Evolutionary conservation across 2,113 vertebrate species (phyloP).

Genomic region (Psittacus erithacus): DNA sequence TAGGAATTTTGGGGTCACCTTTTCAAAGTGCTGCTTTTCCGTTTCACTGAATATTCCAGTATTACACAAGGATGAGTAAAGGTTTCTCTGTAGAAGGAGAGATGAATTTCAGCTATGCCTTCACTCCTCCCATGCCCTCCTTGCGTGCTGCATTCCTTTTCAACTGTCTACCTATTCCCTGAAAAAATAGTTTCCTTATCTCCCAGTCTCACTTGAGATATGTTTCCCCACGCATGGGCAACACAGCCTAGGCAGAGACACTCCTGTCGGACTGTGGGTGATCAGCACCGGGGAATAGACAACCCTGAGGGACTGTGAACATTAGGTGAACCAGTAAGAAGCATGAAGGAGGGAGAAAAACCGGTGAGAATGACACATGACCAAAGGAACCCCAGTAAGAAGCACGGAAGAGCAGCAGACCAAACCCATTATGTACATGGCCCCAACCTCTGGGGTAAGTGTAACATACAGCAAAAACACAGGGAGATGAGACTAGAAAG

Average conservation of each 20-base stretch:
- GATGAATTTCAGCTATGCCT: neutral
- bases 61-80: neutral
- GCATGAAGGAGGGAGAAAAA: neutral
- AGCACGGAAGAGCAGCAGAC: neutral
- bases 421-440: fast-evolving
- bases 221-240: neutral
- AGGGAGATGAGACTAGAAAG: neutral
- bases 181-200: neutral
- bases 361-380: neutral
- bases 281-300: neutral
- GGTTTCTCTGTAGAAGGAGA: neutral
- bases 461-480: neutral
- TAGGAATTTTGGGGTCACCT: neutral
- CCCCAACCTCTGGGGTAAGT: neutral
- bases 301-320: neutral
- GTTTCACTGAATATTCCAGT: neutral
- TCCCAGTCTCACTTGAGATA: neutral
- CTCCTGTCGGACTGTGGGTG: neutral
- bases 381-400: neutral
- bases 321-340: neutral
- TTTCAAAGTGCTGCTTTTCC: neutral
- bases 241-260: neutral
- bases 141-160: neutral
- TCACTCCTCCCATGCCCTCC: neutral
- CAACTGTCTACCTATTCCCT: neutral